Percentiles rank a stretch among this genome's conserved stretches.
Evolutionary conservation across 1,140 invertebrate genomes (phyloP).

Genomic region (Uloborus diversus): DNA sequence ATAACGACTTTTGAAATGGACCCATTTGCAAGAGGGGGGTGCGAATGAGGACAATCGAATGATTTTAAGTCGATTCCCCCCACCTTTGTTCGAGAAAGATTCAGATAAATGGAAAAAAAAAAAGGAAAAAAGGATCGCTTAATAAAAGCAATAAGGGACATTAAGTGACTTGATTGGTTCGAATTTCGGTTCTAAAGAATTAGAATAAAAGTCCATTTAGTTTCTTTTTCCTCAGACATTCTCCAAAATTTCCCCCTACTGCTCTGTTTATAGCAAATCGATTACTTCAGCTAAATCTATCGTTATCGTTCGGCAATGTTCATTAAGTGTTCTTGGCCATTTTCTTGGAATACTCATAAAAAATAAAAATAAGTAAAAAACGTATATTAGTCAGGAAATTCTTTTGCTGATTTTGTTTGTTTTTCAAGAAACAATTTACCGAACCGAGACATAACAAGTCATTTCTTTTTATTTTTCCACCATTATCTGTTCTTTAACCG

Average conservation of each 20-base stretch:
- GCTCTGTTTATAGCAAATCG: slow-evolving; percentile 14
- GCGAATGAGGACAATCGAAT: slow-evolving; percentile 52
- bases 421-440: slow-evolving; percentile 21
- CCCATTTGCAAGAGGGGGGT: slow-evolving; percentile 28
- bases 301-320: slow-evolving; percentile 46
- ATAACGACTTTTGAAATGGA: slow-evolving; percentile 55
- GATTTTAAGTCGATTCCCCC: slow-evolving; percentile 53
- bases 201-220: slow-evolving; percentile 53
- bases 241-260: slow-evolving; percentile 1
- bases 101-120: neutral
- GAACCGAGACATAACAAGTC: slow-evolving; percentile 11
- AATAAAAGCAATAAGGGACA: slow-evolving; percentile 54
- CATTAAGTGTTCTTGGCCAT: slow-evolving; percentile 48
- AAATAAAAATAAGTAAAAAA: too few species aligned
- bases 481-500: neutral
- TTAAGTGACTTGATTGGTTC: slow-evolving; percentile 51
- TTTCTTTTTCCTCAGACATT: slow-evolving; percentile 6
- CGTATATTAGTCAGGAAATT: too few species aligned
- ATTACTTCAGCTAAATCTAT: slow-evolving; percentile 20
- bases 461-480: neutral
- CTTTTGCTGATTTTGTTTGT: slow-evolving; percentile 4
- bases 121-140: slow-evolving; percentile 6
- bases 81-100: slow-evolving; percentile 33
- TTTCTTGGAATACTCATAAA: too few species aligned
- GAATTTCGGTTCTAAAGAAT: slow-evolving; percentile 51